A percentile compares a stretch with the other conserved stretches of the same genome.
Conservation (phyloP, 2,888 invertebrate genomes). For the Lasioglossum calceatum region DNA sequence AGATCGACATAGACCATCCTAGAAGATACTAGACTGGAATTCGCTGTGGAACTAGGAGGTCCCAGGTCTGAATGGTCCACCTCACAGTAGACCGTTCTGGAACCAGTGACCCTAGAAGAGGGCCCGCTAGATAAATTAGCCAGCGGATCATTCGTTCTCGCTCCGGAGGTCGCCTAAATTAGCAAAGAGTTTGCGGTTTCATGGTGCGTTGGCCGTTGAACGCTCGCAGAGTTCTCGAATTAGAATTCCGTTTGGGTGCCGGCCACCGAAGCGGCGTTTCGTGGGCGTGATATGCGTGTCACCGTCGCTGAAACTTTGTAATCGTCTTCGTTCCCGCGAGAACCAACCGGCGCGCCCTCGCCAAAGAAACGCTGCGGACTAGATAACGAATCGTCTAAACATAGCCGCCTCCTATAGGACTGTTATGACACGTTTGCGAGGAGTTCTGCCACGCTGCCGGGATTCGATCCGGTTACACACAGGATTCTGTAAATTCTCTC, state of each 20-base stretch:
- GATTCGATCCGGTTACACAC: conserved; percentile 6
- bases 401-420: neutral
- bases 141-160: neutral
- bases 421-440: neutral
- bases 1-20: neutral
- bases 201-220: conserved; percentile 36
- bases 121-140: neutral
- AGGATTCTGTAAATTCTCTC: neutral
- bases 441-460: neutral
- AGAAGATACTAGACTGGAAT: too few species aligned
- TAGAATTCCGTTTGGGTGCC: conserved; percentile 48
- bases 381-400: conserved; percentile 25
- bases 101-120: neutral
- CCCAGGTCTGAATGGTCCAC: neutral
- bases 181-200: conserved; percentile 55
- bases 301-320: conserved; percentile 17
- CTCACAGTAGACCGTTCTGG: neutral
- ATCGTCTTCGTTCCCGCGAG: conserved; percentile 8
- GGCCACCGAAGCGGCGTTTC: conserved; percentile 14
- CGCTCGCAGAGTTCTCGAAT: conserved; percentile 46
- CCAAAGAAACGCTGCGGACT: neutral
- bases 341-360: neutral
- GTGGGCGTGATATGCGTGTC: conserved; percentile 26
- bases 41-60: neutral
- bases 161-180: conserved; percentile 64